A percentile compares a stretch with the other conserved stretches of the same genome.
Conservation (phyloP, 2,797 vertebrate species). For the Lagorchestes hirsutus region DNA sequence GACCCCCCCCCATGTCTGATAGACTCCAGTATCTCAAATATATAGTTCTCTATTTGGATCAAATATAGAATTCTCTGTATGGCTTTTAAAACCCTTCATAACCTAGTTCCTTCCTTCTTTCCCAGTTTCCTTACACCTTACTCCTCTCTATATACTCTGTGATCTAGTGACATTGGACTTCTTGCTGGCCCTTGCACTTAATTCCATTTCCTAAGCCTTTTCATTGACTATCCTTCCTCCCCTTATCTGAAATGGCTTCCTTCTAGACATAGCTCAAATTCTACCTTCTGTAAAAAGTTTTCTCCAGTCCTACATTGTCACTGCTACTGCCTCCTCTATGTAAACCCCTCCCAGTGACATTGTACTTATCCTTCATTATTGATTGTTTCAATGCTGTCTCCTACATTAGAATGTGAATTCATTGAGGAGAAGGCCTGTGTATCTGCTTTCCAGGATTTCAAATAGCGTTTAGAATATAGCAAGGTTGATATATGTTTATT, state of each 20-base stretch:
- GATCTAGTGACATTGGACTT: neutral
- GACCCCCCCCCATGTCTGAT: fast-evolving
- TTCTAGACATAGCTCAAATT: neutral
- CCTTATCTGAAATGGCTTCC: neutral
- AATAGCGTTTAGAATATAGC: neutral
- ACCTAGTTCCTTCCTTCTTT: neutral
- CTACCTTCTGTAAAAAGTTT: neutral
- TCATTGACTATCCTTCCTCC: neutral
- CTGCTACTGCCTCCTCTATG: neutral
- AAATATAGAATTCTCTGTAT: neutral
- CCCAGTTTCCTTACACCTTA: neutral
- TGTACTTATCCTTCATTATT: neutral
- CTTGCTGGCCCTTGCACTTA: neutral
- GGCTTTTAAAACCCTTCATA: neutral
- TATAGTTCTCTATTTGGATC: neutral
- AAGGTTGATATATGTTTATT: neutral
- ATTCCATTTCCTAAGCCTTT: neutral
- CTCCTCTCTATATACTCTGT: neutral
- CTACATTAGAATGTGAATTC: neutral
- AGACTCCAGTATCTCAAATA: neutral
- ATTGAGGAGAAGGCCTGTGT: neutral
- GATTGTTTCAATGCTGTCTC: neutral
- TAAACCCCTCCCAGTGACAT: neutral
- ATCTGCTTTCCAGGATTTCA: neutral
- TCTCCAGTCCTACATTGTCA: neutral